Evolutionary conservation across 2,113 vertebrate genomes (phyloP).

Genomic region (Cheilinus undulatus): DNA sequence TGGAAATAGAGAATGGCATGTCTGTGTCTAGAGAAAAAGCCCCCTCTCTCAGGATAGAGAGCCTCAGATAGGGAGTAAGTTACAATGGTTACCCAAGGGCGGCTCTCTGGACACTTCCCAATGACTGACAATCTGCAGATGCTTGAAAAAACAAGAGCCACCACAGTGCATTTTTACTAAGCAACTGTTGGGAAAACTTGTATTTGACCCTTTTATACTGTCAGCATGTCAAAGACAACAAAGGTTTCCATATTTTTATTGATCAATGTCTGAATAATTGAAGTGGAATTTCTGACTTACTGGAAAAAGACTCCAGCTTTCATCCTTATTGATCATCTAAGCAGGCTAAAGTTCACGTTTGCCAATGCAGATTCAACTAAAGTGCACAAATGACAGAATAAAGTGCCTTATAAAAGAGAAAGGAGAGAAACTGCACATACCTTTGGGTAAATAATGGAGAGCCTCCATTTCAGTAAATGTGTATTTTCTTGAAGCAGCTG

Average conservation of each 20-base stretch:
- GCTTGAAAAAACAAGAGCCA: background rate
- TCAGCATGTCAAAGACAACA: background rate
- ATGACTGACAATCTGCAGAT: background rate
- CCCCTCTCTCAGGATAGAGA: slow-evolving; percentile 8
- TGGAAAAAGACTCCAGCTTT: slow-evolving; percentile 26
- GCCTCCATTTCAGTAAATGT: background rate
- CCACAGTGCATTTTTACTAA: background rate
- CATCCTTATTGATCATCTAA: slow-evolving; percentile 40
- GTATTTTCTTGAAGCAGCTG: background rate
- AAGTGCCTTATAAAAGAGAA: background rate
- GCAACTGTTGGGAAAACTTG: background rate
- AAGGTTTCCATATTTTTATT: slow-evolving; percentile 17
- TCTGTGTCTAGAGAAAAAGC: slow-evolving; percentile 17
- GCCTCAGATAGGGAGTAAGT: slow-evolving; percentile 25
- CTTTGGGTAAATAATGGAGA: background rate
- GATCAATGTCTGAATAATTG: slow-evolving; percentile 32
- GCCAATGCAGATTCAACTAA: slow-evolving; percentile 27
- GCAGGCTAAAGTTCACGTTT: slow-evolving; percentile 34
- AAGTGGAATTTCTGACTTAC: slow-evolving; percentile 28
- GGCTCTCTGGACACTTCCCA: background rate
- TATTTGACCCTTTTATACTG: background rate
- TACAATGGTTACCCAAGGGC: slow-evolving; percentile 23
- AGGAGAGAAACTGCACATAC: background rate
- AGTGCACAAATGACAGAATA: background rate
- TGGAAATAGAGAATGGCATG: slow-evolving; percentile 36